phyloP scores from a whole-genome alignment of 1,140 invertebrate species.

The Stratiolaelaps scimitus region DNA sequence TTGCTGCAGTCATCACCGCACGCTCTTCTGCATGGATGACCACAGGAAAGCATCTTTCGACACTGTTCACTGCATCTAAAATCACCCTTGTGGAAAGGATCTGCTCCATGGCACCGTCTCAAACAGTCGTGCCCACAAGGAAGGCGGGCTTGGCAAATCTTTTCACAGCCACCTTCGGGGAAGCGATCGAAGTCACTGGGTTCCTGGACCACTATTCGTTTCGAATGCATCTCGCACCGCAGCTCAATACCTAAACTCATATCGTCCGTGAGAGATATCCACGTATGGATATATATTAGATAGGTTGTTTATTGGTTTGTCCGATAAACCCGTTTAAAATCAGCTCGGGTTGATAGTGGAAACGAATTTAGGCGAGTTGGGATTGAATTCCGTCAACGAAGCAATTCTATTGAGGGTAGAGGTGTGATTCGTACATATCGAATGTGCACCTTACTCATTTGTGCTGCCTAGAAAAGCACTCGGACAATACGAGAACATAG shows the following conservation, averaged over 20 bases:
- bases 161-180: conserved; percentile 32
- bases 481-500: too few relatives aligned
- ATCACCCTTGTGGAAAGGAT: conserved; percentile 30
- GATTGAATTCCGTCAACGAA: too few relatives aligned
- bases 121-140: conserved; percentile 34
- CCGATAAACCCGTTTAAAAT: too few relatives aligned
- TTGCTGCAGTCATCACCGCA: conserved; percentile 33
- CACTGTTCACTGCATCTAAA: conserved; percentile 10
- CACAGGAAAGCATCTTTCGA: conserved; percentile 29
- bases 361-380: too few relatives aligned
- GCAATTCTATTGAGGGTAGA: too few relatives aligned
- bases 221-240: neutral
- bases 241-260: neutral
- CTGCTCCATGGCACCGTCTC: conserved; percentile 33
- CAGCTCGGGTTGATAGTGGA: too few relatives aligned
- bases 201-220: neutral
- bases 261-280: too few relatives aligned
- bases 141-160: conserved; percentile 31
- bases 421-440: too few relatives aligned
- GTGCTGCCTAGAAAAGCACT: too few relatives aligned
- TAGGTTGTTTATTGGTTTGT: too few relatives aligned
- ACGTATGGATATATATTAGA: too few relatives aligned
- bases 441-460: too few relatives aligned
- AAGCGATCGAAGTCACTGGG: conserved; percentile 31
- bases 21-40: conserved; percentile 31